A percentile compares a stretch with the other conserved stretches of the same genome.
Conservation (phyloP, 2,797 vertebrate species). For the Pangasius djambal region DNA sequence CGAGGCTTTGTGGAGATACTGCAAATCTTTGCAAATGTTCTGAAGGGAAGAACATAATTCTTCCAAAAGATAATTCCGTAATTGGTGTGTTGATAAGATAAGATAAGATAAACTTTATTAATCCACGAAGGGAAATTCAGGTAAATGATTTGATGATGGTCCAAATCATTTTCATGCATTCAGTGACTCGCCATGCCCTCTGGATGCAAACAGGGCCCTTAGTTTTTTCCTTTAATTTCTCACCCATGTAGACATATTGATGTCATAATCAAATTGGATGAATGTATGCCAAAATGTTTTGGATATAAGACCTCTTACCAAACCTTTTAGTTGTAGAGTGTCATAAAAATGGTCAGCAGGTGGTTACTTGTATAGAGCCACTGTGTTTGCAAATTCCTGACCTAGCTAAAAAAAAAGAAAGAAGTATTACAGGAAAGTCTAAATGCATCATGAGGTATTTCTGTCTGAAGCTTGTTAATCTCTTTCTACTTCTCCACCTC, state of each 20-base stretch:
- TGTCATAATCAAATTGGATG: not conserved
- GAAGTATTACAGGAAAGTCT: slow-evolving; percentile 41
- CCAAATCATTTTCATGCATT: not conserved
- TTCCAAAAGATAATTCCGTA: not conserved
- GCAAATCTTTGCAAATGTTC: not conserved
- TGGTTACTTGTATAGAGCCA: not conserved
- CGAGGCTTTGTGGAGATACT: not conserved
- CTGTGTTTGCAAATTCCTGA: not conserved
- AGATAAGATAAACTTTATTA: too few species aligned
- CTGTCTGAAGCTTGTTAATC: slow-evolving; percentile 39
- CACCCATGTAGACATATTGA: not conserved
- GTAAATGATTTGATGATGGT: not conserved
- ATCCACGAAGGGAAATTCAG: too few species aligned
- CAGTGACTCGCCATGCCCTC: not conserved
- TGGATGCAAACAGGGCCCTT: not conserved
- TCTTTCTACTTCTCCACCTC: slow-evolving; percentile 33
- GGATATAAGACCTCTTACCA: not conserved
- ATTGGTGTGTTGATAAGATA: not conserved
- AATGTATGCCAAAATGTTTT: not conserved
- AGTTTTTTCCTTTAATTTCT: not conserved
- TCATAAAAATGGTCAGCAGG: not conserved
- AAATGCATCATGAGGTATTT: slow-evolving; percentile 46
- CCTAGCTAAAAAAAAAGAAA: not conserved
- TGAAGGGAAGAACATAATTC: not conserved
- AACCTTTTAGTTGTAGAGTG: not conserved